A percentile compares a stretch with the other conserved stretches of the same genome.
Conservation (phyloP, 2,888 invertebrate species). For the Euplagia quadripunctaria region DNA sequence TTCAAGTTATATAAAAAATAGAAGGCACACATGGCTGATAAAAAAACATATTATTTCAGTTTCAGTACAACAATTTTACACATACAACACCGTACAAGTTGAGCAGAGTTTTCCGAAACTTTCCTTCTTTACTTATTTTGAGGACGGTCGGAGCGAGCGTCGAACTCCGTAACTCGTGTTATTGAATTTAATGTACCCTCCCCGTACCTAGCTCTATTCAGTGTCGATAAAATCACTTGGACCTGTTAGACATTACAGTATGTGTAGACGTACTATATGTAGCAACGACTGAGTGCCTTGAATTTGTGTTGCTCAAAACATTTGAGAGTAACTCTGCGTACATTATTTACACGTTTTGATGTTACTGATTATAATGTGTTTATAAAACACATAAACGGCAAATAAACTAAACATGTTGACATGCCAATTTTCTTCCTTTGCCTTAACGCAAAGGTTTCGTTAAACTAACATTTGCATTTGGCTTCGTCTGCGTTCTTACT, state of each 20-base stretch:
- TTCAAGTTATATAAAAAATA: not conserved
- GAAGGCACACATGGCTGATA: slow-evolving; percentile 24
- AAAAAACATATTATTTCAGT: slow-evolving; percentile 61
- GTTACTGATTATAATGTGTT: slow-evolving; percentile 44
- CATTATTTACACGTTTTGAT: slow-evolving; percentile 56
- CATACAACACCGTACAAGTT: slow-evolving; percentile 79
- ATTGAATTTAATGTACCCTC: slow-evolving; percentile 86
- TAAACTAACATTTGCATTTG: slow-evolving; percentile 81
- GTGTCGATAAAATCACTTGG: slow-evolving; percentile 79
- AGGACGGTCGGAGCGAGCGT: slow-evolving; percentile 85
- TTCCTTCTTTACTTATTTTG: slow-evolving; percentile 85
- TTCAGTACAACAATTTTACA: slow-evolving; percentile 72
- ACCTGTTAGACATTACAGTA: slow-evolving; percentile 60
- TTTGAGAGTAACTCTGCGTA: slow-evolving; percentile 39
- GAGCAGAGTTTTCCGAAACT: slow-evolving; percentile 80
- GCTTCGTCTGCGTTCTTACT: slow-evolving; percentile 66
- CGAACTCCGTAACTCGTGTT: slow-evolving; percentile 86
- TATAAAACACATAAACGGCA: slow-evolving; percentile 62
- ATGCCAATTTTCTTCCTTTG: slow-evolving; percentile 71
- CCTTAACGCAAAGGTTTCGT: slow-evolving; percentile 74
- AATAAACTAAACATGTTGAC: slow-evolving; percentile 61
- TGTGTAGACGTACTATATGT: slow-evolving; percentile 40
- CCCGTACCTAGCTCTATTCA: slow-evolving; percentile 76
- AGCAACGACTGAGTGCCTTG: slow-evolving; percentile 38
- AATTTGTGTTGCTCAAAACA: slow-evolving; percentile 43